A percentile compares a stretch with the other conserved stretches of the same genome.
Conservation (phyloP, 2,113 vertebrate species). For the Zootoca vivipara region DNA sequence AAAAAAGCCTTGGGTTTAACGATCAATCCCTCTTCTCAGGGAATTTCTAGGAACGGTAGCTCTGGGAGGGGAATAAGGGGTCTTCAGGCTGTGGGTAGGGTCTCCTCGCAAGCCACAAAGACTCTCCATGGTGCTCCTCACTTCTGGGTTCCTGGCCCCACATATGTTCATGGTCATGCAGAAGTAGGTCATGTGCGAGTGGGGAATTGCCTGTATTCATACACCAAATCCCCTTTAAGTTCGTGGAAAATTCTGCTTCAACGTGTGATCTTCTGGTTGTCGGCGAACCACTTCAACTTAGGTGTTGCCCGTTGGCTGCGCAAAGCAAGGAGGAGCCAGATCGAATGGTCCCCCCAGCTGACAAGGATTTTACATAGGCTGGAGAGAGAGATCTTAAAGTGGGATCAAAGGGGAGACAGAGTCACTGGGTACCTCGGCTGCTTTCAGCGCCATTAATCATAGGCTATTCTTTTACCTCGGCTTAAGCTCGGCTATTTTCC, state of each 20-base stretch:
- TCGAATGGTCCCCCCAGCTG: background rate
- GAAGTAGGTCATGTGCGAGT: too few relatives aligned
- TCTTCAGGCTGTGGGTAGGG: too few relatives aligned
- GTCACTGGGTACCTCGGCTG: background rate
- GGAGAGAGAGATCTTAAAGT: background rate
- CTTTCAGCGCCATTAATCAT: slow-evolving; percentile 30
- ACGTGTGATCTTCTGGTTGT: slow-evolving; percentile 11
- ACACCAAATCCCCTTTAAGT: too few relatives aligned
- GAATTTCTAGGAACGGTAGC: too few relatives aligned
- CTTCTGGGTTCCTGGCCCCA: too few relatives aligned
- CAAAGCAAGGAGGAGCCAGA: background rate
- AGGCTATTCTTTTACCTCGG: background rate
- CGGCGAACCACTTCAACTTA: background rate
- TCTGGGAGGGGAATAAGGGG: too few relatives aligned
- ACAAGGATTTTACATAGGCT: slow-evolving; percentile 21
- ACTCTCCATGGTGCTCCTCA: too few relatives aligned
- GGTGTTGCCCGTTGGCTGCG: background rate
- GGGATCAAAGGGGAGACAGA: slow-evolving; percentile 8
- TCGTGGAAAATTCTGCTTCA: background rate
- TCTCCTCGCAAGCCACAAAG: too few relatives aligned
- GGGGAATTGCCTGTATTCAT: too few relatives aligned
- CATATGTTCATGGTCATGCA: too few relatives aligned
- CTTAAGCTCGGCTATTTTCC: slow-evolving; percentile 21
- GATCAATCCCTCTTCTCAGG: too few relatives aligned
- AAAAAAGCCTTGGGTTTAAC: too few relatives aligned